phyloP scores from a whole-genome alignment of 2,797 vertebrate species.

The Novumbra hubbsi region DNA sequence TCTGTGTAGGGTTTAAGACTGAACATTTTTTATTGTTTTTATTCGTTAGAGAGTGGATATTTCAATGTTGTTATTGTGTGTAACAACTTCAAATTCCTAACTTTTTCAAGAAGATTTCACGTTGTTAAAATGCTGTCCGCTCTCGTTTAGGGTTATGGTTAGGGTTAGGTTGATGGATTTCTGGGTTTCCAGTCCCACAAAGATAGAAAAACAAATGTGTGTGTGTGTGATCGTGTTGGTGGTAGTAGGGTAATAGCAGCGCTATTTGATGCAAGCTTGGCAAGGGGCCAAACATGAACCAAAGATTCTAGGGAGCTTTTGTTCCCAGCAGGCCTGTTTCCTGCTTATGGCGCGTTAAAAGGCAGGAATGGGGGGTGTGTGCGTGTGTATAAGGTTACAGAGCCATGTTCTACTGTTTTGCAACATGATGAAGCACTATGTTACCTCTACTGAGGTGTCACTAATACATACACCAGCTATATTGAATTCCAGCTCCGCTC shows the following conservation, averaged over 20 bases:
- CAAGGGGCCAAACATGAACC: slow-evolving; percentile 60
- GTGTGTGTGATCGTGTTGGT: slow-evolving; percentile 5
- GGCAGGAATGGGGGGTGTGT: slow-evolving; percentile 18
- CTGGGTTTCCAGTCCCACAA: too few species aligned
- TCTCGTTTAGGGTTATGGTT: too few species aligned
- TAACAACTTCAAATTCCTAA: too few species aligned
- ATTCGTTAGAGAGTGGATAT: too few species aligned
- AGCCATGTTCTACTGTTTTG: background rate
- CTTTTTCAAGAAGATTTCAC: too few species aligned
- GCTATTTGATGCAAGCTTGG: slow-evolving; percentile 71
- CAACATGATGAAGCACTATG: background rate
- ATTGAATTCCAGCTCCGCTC: background rate
- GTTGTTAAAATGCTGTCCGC: too few species aligned
- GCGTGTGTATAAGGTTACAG: background rate
- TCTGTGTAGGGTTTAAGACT: too few species aligned
- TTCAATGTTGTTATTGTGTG: too few species aligned
- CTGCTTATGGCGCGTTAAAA: slow-evolving; percentile 58
- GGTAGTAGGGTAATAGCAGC: slow-evolving; percentile 17
- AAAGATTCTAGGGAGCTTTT: slow-evolving; percentile 56
- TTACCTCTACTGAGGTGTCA: background rate
- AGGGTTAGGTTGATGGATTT: too few species aligned
- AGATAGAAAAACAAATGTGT: background rate
- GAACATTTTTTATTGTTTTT: too few species aligned
- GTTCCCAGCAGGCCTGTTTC: slow-evolving; percentile 65
- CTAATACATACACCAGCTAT: background rate